phyloP scores from a whole-genome alignment of 2,888 invertebrate species.

The Netelia melanura region DNA sequence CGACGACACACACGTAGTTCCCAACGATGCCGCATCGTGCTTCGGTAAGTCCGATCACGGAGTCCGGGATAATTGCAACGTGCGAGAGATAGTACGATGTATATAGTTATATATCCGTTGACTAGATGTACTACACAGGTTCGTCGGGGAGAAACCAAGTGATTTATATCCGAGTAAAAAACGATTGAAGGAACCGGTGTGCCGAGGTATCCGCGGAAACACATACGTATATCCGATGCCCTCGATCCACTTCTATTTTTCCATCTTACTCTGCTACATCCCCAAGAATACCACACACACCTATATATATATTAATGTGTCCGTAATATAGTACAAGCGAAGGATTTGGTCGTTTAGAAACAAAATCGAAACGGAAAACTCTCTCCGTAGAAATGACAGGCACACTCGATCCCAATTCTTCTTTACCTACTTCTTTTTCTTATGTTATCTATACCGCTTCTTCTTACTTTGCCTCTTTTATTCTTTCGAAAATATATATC shows the following conservation, averaged over 20 bases:
- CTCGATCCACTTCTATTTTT: conserved; percentile 50
- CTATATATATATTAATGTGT: background rate
- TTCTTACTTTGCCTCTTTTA: background rate
- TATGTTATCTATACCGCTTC: background rate
- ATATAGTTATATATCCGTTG: background rate
- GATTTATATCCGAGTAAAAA: conserved; percentile 62
- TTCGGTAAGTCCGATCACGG: conserved; percentile 70
- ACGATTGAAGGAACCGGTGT: conserved; percentile 19
- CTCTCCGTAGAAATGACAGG: conserved; percentile 17
- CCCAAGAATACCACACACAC: background rate
- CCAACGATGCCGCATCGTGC: conserved; percentile 56
- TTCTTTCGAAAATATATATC: background rate
- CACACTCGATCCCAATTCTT: background rate
- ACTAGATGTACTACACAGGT: conserved; percentile 28
- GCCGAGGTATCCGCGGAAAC: conserved; percentile 40
- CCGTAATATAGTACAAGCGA: background rate
- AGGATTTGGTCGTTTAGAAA: background rate
- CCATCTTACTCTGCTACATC: conserved; percentile 17
- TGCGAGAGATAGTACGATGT: conserved; percentile 54
- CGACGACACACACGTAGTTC: conserved; percentile 65
- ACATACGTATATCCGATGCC: conserved; percentile 55
- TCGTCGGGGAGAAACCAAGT: conserved; percentile 51
- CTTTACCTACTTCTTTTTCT: background rate
- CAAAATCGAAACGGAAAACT: conserved; percentile 40
- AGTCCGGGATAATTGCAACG: conserved; percentile 71